Conservation (phyloP, 2,113 vertebrate species). For the Amazona guildingii region DNA sequence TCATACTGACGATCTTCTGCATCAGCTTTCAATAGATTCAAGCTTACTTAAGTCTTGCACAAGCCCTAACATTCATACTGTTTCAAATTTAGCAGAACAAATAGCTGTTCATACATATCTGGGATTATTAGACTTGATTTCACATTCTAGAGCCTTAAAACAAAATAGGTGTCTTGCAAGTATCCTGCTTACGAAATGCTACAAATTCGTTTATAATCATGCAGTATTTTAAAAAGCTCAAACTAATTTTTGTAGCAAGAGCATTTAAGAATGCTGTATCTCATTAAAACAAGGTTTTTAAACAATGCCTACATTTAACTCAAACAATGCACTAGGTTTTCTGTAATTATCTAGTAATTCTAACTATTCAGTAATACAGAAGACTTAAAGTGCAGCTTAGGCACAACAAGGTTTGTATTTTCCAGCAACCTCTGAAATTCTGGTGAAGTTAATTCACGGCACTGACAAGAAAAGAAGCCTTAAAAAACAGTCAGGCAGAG, state of each 20-base stretch:
- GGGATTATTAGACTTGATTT: slow-evolving; percentile 3
- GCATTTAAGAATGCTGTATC: neutral
- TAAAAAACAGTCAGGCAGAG: neutral
- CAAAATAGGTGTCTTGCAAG: neutral
- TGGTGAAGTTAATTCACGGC: neutral
- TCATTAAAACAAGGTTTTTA: slow-evolving; percentile 20
- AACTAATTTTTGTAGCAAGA: neutral
- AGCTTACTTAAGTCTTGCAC: neutral
- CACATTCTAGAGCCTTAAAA: neutral
- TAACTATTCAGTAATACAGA: slow-evolving; percentile 41
- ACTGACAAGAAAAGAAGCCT: neutral
- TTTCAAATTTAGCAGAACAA: neutral
- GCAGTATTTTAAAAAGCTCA: neutral
- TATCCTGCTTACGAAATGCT: neutral
- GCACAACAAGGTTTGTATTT: slow-evolving; percentile 1
- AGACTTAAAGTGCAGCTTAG: slow-evolving; percentile 3
- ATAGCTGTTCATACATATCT: neutral
- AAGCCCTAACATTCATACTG: neutral
- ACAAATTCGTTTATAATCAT: neutral
- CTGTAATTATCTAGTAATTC: slow-evolving; percentile 33
- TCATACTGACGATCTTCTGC: neutral
- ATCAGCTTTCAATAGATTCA: neutral
- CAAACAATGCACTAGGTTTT: slow-evolving; percentile 7
- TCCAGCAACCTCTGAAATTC: neutral
- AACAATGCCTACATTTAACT: slow-evolving; percentile 41